Base-by-base conservation (phyloP, 2,113 vertebrate genomes). In the Pseudorectes ferrugineus region DNA sequence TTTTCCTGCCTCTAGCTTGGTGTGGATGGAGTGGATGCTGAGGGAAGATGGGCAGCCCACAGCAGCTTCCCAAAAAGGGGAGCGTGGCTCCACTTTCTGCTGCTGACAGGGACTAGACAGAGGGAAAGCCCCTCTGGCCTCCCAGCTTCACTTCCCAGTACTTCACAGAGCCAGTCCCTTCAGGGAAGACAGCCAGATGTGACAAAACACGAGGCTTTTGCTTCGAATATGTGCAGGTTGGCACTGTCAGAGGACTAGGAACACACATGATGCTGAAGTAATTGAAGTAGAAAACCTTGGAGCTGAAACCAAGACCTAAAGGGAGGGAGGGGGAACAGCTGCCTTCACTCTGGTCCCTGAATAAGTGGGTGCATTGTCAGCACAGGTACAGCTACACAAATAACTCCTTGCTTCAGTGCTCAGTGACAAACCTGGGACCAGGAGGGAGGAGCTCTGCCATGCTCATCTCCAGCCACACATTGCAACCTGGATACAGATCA, bases 361-460 rank as follows among this genome's bases (percentile, higher is more conserved):
- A 15, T 19, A 42, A 66, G 22, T 1, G 4, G 11, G 6, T 54
- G 19, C 18, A 11, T 17, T 70, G 51, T 26, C 59, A 77, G 28
- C 46, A 36, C 9, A 24, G 17, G 20, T n/a, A 35, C 11, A 73
- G 21, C 5, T 28, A 21, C 36, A 43, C 5, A 31, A n/a, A 42
- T 33, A 42, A 42, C 15, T 76, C 42, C 10, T 20, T 52, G 14
- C 7, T 35, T 19, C 16, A 3, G 17, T 38, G 26, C 71, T 48
- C 28, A 29, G 21, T 6, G 12, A 45, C 13, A 40, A 66, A 81
- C 2, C 2, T 25, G 31, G 38, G 15, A 35, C 9, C 29, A 46
- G 51, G 38, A 88, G 57, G 38, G 5, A 3, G 0, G 0, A 46
- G 28, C 6, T 67, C 58, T 77, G 65, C 25, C 0, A 0, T 18